Percentiles rank a stretch among this genome's conserved stretches.
Conservation (phyloP, 2,113 vertebrate species). For the Anhinga rufa region DNA sequence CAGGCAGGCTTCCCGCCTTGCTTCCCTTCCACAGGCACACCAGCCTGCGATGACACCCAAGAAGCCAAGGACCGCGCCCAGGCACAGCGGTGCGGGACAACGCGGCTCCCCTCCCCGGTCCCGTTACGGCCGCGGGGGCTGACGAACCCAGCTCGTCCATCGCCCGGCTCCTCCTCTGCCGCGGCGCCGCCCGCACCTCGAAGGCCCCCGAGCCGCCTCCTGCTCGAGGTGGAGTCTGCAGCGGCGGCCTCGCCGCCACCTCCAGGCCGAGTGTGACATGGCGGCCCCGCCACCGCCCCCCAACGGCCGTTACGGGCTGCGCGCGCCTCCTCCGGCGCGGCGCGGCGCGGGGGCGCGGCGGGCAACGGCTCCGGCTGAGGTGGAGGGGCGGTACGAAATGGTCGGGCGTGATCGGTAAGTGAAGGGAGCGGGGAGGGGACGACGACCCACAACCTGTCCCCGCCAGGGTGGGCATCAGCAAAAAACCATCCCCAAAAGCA, state of each 20-base stretch:
- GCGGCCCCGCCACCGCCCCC: not conserved
- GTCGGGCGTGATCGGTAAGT: too few species aligned
- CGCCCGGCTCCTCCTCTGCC: not conserved
- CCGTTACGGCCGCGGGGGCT: not conserved
- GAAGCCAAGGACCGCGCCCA: too few species aligned
- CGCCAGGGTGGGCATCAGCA: too few species aligned
- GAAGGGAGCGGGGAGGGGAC: not conserved
- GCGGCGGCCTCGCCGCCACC: accelerated
- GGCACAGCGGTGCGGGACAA: accelerated
- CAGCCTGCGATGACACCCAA: not conserved
- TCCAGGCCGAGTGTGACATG: not conserved
- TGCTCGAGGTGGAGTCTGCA: too few species aligned
- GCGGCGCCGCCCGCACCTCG: not conserved
- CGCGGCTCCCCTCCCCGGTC: accelerated
- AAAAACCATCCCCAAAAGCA: not conserved
- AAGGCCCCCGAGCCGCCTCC: too few species aligned
- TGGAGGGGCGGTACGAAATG: too few species aligned
- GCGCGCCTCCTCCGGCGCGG: not conserved
- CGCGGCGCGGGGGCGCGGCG: not conserved
- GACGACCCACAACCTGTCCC: not conserved
- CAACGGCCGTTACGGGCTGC: not conserved
- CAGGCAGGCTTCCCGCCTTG: not conserved
- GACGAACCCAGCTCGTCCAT: not conserved
- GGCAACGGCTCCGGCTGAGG: not conserved
- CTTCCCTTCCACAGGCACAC: not conserved